phyloP scores from a whole-genome alignment of 2,888 invertebrate species.

The Eilema sororculum region DNA sequence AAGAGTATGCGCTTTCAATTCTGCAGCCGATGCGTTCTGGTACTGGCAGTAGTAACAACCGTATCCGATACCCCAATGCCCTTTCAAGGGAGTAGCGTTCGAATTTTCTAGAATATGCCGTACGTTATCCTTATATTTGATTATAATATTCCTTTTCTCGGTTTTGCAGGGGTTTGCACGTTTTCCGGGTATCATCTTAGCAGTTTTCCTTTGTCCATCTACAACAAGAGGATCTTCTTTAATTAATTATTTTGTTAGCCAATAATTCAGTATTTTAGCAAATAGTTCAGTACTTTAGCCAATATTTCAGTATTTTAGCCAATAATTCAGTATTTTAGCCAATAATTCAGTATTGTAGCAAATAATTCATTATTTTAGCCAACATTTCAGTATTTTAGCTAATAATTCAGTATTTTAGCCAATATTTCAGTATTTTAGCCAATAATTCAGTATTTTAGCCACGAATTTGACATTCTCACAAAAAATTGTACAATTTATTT shows the following conservation, averaged over 20 bases:
- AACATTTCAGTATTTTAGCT: too few relatives aligned
- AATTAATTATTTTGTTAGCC: slow-evolving; percentile 11
- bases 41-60: slow-evolving; percentile 63
- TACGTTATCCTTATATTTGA: slow-evolving; percentile 37
- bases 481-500: too few relatives aligned
- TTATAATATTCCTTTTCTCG: slow-evolving; percentile 13
- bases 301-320: neutral
- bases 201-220: slow-evolving; percentile 28
- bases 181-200: neutral
- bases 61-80: slow-evolving; percentile 62
- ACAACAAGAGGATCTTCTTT: slow-evolving; percentile 46
- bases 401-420: too few relatives aligned
- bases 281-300: neutral
- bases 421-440: too few relatives aligned
- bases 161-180: neutral
- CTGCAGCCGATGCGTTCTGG: slow-evolving; percentile 52
- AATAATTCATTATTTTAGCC: too few relatives aligned
- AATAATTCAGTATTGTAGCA: too few relatives aligned
- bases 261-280: neutral
- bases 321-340: too few relatives aligned
- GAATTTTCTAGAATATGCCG: slow-evolving; percentile 46
- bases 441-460: too few relatives aligned
- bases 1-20: slow-evolving; percentile 65
- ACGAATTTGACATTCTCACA: too few relatives aligned
- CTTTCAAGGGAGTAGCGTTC: slow-evolving; percentile 68